These are phyloP conservation scores for Drosophila phalerata DNA, from an alignment of 2,888 invertebrate genomes.

Conservation along the genomic window DNA sequence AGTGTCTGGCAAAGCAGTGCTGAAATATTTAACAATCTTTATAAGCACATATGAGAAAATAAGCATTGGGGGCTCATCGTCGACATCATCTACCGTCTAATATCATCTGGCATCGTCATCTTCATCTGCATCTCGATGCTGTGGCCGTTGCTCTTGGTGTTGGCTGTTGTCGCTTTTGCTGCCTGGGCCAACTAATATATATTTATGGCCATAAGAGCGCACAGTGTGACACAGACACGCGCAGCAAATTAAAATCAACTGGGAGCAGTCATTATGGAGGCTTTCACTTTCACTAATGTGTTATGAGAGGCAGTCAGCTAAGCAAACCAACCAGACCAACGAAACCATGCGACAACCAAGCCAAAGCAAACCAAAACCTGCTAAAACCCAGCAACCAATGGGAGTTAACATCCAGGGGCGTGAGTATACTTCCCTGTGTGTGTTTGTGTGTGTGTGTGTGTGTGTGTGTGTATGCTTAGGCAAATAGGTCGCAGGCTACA, in stretches of 20 bases:
- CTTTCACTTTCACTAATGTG: slow-evolving; percentile 81
- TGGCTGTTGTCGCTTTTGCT: slow-evolving; percentile 11
- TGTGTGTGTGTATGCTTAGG: slow-evolving; percentile 55
- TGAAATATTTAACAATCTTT: slow-evolving; percentile 56
- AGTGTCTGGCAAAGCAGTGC: slow-evolving; percentile 23
- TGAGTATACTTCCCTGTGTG: slow-evolving; percentile 28
- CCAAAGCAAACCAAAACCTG: slow-evolving; percentile 26
- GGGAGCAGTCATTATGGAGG: slow-evolving; percentile 81
- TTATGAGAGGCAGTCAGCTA: slow-evolving; percentile 69
- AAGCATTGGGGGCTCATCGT: slow-evolving; percentile 29
- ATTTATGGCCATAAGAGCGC: slow-evolving; percentile 70
- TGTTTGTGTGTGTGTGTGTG: slow-evolving; percentile 5
- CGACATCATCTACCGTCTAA: slow-evolving; percentile 13
- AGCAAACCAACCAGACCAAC: slow-evolving; percentile 29
- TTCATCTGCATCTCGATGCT: slow-evolving; percentile 51
- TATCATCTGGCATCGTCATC: slow-evolving; percentile 37
- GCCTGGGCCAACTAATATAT: slow-evolving; percentile 67
- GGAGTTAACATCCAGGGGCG: slow-evolving; percentile 47
- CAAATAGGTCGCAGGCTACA: slow-evolving; percentile 75
- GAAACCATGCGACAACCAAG: slow-evolving; percentile 21
- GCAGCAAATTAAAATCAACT: slow-evolving; percentile 80
- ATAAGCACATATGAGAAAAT: slow-evolving; percentile 41
- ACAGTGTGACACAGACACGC: slow-evolving; percentile 72
- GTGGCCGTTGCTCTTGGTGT: neutral
- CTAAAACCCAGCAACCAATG: slow-evolving; percentile 33